Conservation (phyloP, 1,140 invertebrate genomes). For the Megathymus violae region DNA sequence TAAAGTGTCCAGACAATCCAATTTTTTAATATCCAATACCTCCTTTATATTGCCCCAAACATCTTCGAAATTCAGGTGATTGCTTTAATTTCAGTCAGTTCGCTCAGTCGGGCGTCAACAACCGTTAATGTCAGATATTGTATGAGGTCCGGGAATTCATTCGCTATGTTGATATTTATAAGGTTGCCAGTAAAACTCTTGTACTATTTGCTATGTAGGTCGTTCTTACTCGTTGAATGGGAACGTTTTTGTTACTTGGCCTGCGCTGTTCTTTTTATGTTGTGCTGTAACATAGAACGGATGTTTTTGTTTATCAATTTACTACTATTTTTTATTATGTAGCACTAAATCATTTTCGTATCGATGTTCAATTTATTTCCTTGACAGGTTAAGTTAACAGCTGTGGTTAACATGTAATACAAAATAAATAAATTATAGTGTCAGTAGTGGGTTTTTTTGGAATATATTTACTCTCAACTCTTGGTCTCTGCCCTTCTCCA, state of each 20-base stretch:
- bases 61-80: slow-evolving; percentile 39
- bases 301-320: slow-evolving; percentile 6
- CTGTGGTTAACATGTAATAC: no score
- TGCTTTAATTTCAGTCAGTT: slow-evolving; percentile 39
- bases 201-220: slow-evolving; percentile 28
- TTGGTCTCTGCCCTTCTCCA: no score
- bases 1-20: slow-evolving; percentile 6
- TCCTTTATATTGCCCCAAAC: slow-evolving; percentile 34
- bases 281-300: background rate
- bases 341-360: no score
- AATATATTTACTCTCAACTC: no score
- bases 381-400: no score
- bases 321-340: no score
- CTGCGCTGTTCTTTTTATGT: background rate
- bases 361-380: no score
- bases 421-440: no score
- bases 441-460: no score
- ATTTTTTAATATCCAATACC: slow-evolving; percentile 24
- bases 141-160: slow-evolving; percentile 33
- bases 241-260: slow-evolving; percentile 7
- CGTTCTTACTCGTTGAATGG: slow-evolving; percentile 11
- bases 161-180: slow-evolving; percentile 39
- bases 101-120: slow-evolving; percentile 33
- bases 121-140: slow-evolving; percentile 40
- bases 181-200: slow-evolving; percentile 33